Percentiles rank a stretch among this genome's conserved stretches.
Evolutionary conservation across 1,140 invertebrate species (phyloP).

Genomic region (Notospermus geniculatus): DNA sequence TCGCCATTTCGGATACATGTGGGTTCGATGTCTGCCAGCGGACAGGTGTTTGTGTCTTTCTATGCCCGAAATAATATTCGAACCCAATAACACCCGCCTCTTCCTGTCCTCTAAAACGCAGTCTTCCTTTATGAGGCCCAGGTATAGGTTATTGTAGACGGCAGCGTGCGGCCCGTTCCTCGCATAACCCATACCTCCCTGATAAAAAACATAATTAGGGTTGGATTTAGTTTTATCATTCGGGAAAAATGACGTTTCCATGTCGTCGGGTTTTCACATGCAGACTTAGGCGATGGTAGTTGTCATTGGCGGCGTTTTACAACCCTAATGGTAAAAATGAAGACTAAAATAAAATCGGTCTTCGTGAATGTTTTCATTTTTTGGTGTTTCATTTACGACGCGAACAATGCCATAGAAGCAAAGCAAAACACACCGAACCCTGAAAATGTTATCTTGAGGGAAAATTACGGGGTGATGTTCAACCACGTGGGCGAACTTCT

Average conservation of each 20-base stretch:
- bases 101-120: slow-evolving; percentile 3
- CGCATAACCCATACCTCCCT: slow-evolving; percentile 7
- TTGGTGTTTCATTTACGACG: too few species aligned
- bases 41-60: slow-evolving; percentile 7
- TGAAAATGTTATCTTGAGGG: slow-evolving; percentile 1
- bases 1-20: slow-evolving; percentile 3
- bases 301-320: background rate
- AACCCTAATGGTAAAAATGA: slow-evolving; percentile 7
- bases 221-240: slow-evolving; percentile 8
- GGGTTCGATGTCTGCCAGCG: slow-evolving; percentile 4
- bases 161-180: slow-evolving; percentile 8
- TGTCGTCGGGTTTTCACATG: background rate
- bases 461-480: slow-evolving; percentile 8
- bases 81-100: slow-evolving; percentile 4
- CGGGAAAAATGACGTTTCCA: slow-evolving; percentile 7
- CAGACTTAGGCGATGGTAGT: background rate
- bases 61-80: slow-evolving; percentile 3
- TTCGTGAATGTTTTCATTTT: too few species aligned
- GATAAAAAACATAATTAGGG: slow-evolving; percentile 11
- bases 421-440: background rate
- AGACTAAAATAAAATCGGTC: too few species aligned
- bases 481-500: slow-evolving; percentile 4
- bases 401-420: too few species aligned
- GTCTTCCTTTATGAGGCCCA: slow-evolving; percentile 7
- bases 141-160: slow-evolving; percentile 5